Percentiles rank a stretch among this genome's conserved stretches.
These are phyloP conservation scores for Pseudomyrmex cubaensis DNA, from an alignment of 1,140 invertebrate genomes.

Conservation along the genomic window DNA sequence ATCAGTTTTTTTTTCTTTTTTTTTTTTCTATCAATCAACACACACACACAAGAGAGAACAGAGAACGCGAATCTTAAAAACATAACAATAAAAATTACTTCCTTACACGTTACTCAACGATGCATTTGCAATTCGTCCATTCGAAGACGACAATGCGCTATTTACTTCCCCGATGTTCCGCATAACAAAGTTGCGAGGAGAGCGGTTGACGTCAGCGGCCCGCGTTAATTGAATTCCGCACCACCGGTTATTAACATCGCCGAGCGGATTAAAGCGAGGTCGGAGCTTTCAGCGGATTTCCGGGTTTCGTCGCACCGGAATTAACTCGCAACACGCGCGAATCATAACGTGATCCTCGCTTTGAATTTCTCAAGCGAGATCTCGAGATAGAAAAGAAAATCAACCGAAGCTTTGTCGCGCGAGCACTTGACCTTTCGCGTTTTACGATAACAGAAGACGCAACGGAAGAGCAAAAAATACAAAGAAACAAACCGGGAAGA, in stretches of 20 bases:
- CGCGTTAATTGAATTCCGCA: slow-evolving; percentile 61
- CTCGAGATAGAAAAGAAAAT: slow-evolving; percentile 17
- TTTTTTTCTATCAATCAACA: too few relatives aligned
- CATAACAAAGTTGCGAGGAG: slow-evolving; percentile 11
- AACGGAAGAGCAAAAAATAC: background rate
- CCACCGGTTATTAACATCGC: slow-evolving; percentile 58
- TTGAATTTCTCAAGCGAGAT: slow-evolving; percentile 13
- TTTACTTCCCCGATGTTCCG: slow-evolving; percentile 15
- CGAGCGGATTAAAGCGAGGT: slow-evolving; percentile 55
- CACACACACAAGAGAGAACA: too few relatives aligned
- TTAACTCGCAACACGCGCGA: slow-evolving; percentile 6
- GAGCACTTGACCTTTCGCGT: slow-evolving; percentile 24
- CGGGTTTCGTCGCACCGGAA: slow-evolving; percentile 41
- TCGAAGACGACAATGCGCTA: slow-evolving; percentile 1
- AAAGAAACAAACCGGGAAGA: background rate
- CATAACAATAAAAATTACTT: background rate
- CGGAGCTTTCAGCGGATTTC: slow-evolving; percentile 58
- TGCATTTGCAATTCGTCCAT: background rate
- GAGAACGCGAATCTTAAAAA: too few relatives aligned
- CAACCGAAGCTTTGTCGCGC: background rate
- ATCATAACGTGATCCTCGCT: slow-evolving; percentile 27
- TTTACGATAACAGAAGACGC: too few relatives aligned
- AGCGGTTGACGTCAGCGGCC: slow-evolving; percentile 54
- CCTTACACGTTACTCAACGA: background rate
- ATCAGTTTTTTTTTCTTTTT: too few relatives aligned